Percentiles rank a stretch among this genome's conserved stretches.
Evolutionary conservation across 2,113 vertebrate genomes (phyloP).

Genomic region (Serilophus lunatus): DNA sequence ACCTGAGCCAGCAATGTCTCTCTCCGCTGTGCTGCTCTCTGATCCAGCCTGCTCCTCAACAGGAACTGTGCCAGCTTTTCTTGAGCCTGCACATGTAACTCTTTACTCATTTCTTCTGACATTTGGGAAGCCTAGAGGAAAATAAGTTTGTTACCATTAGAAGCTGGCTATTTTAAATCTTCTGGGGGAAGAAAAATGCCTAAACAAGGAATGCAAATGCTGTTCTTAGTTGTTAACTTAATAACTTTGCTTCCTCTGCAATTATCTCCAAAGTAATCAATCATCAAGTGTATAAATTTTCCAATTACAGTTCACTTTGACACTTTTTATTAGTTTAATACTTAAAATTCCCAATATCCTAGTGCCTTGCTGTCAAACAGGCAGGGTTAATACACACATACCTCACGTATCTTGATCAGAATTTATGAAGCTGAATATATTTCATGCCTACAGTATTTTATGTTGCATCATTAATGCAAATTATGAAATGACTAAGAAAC

Average conservation of each 20-base stretch:
- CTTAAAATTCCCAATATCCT: neutral
- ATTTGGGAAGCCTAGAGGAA: constrained; percentile 71
- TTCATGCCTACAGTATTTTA: constrained; percentile 14
- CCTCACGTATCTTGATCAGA: constrained; percentile 11
- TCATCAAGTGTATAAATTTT: constrained; percentile 1
- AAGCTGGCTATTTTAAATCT: constrained; percentile 7
- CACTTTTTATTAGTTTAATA: constrained; percentile 36
- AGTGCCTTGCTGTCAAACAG: neutral
- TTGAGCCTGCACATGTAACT: constrained; percentile 80
- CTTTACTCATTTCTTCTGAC: constrained; percentile 76
- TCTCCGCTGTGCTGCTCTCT: constrained; percentile 70
- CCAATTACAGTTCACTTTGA: constrained; percentile 35
- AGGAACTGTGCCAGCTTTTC: constrained; percentile 77
- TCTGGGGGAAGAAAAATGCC: neutral
- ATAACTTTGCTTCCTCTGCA: constrained; percentile 19
- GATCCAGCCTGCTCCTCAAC: constrained; percentile 69
- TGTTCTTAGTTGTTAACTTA: constrained; percentile 10
- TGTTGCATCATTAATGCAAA: constrained; percentile 30
- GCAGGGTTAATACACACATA: neutral
- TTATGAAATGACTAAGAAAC: constrained; percentile 56
- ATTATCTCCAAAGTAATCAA: neutral
- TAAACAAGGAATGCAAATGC: constrained; percentile 25
- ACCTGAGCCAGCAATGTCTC: constrained; percentile 81
- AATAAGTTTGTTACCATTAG: constrained; percentile 34
- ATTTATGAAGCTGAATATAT: constrained; percentile 9